These are phyloP conservation scores for Dinothrombium tinctorium DNA, from an alignment of 1,140 invertebrate species.

Conservation along the genomic window DNA sequence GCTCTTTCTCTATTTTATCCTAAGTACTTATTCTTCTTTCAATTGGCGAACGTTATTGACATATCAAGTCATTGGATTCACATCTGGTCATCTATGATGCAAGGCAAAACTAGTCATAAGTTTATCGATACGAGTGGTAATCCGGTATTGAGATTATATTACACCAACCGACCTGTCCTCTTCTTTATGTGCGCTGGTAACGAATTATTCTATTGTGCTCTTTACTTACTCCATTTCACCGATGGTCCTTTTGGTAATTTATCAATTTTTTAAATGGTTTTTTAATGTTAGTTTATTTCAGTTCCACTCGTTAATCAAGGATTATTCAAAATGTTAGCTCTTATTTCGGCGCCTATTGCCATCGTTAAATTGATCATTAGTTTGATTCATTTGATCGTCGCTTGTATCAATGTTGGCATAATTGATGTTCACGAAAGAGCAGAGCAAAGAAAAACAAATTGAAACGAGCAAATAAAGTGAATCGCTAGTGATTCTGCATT, in stretches of 20 bases:
- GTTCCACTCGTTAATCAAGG: no score
- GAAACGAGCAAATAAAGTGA: no score
- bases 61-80: conserved; percentile 97
- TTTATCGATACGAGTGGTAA: conserved; percentile 69
- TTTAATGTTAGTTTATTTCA: no score
- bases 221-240: conserved; percentile 76
- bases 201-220: conserved; percentile 74
- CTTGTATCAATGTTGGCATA: no score
- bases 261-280: no score
- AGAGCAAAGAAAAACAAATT: no score
- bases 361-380: no score
- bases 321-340: no score
- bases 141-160: conserved; percentile 71
- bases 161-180: conserved; percentile 56
- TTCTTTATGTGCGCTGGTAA: conserved; percentile 90
- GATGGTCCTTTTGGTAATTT: conserved; percentile 39
- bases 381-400: no score
- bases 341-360: no score
- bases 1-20: conserved; percentile 56
- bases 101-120: conserved; percentile 80
- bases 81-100: conserved; percentile 55
- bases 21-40: conserved; percentile 74
- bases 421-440: no score
- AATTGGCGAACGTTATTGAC: conserved; percentile 78
- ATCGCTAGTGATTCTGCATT: no score